Percentiles rank a stretch among this genome's conserved stretches.
Conservation (phyloP, 2,113 vertebrate genomes). For the Notiomystis cincta region DNA sequence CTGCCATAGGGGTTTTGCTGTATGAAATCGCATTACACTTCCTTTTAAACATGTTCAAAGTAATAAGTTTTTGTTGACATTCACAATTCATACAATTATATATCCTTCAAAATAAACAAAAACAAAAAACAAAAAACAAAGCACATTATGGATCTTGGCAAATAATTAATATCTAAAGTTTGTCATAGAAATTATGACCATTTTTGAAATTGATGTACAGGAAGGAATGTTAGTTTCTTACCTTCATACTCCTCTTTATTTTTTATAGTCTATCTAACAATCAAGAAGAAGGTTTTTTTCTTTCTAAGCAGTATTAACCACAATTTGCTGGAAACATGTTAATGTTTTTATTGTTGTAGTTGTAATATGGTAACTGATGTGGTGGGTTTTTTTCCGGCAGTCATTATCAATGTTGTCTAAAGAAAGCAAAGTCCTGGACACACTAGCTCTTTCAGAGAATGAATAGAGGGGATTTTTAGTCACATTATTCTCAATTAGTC, state of each 20-base stretch:
- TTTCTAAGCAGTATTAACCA: background rate
- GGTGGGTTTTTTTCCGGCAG: background rate
- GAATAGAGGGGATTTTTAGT: background rate
- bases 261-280: background rate
- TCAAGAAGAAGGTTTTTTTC: background rate
- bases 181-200: conserved; percentile 12
- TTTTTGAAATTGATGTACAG: background rate
- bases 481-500: rapidly evolving
- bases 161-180: conserved; percentile 65
- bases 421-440: background rate
- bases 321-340: background rate
- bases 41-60: conserved; percentile 57
- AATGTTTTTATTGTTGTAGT: background rate
- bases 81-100: conserved; percentile 61
- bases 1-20: conserved; percentile 44
- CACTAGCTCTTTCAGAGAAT: background rate
- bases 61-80: conserved; percentile 69
- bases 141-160: background rate
- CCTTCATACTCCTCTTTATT: background rate
- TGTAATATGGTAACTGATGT: background rate
- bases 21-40: conserved; percentile 66
- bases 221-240: background rate
- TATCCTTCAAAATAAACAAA: background rate
- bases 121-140: no score
- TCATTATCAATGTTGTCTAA: background rate